These are phyloP conservation scores for Cephus nigrinus DNA, from an alignment of 2,888 invertebrate species.

Conservation along the genomic window DNA sequence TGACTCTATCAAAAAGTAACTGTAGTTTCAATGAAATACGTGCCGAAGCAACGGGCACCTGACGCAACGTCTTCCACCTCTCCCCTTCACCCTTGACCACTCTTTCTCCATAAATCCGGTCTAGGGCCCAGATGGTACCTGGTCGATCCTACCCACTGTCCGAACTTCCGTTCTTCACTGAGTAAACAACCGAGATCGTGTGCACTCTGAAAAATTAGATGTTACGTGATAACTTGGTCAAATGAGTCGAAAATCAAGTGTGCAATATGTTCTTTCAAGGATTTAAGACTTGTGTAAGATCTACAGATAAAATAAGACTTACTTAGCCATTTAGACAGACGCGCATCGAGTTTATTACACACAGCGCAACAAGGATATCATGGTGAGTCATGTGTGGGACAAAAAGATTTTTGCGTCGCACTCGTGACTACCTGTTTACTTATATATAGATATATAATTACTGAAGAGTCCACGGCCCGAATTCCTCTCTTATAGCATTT, in stretches of 20 bases:
- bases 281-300: not conserved
- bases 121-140: not conserved
- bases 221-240: not conserved
- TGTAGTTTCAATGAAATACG: not conserved
- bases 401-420: not conserved
- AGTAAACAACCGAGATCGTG: not conserved
- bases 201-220: not conserved
- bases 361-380: not conserved
- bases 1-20: not conserved
- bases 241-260: not conserved
- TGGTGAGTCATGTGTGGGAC: not conserved
- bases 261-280: not conserved
- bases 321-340: not conserved
- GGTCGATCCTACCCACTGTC: not conserved
- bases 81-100: not conserved
- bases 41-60: not conserved
- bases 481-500: not conserved
- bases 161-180: not conserved
- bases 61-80: not conserved
- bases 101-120: not conserved
- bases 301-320: not conserved
- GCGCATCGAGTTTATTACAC: not conserved
- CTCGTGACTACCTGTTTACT: not conserved
- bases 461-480: not conserved
- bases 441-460: not conserved